A percentile compares a stretch with the other conserved stretches of the same genome.
phyloP scores from a whole-genome alignment of 2,888 invertebrate species.

The Tetragonisca angustula region DNA sequence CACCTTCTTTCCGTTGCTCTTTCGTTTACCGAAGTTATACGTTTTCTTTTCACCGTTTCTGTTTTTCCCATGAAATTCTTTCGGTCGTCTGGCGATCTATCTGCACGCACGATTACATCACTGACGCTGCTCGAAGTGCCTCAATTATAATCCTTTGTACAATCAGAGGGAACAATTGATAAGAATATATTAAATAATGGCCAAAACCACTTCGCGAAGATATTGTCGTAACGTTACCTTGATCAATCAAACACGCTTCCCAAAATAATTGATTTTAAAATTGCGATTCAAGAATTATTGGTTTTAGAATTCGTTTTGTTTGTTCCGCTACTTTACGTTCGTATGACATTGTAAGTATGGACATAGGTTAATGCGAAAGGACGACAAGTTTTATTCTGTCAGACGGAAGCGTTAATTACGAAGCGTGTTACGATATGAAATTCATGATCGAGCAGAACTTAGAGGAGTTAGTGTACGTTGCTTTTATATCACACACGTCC shows the following conservation, averaged over 20 bases:
- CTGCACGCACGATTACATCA: neutral
- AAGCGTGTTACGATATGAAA: constrained; percentile 32
- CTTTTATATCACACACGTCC: constrained; percentile 10
- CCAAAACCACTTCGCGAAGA: neutral
- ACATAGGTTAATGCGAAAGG: neutral
- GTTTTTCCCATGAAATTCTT: constrained; percentile 20
- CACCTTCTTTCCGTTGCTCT: constrained; percentile 52
- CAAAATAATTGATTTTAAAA: neutral
- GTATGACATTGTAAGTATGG: neutral
- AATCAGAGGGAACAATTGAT: neutral
- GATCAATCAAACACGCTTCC: too few species aligned
- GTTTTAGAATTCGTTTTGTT: neutral
- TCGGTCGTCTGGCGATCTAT: constrained; percentile 2
- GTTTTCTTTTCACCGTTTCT: constrained; percentile 41
- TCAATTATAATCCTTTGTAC: neutral
- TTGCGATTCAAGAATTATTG: neutral
- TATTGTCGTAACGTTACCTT: neutral
- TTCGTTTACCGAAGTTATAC: constrained; percentile 58
- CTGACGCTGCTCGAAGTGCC: neutral
- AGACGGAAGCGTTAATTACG: constrained; percentile 38
- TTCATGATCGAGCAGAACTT: constrained; percentile 47
- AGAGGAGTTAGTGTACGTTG: constrained; percentile 29
- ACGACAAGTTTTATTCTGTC: constrained; percentile 1
- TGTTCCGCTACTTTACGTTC: neutral
- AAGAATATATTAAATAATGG: too few species aligned